A percentile compares a stretch with the other conserved stretches of the same genome.
Evolutionary conservation across 2,113 vertebrate species (phyloP).

Genomic region (Oryzias curvinotus): DNA sequence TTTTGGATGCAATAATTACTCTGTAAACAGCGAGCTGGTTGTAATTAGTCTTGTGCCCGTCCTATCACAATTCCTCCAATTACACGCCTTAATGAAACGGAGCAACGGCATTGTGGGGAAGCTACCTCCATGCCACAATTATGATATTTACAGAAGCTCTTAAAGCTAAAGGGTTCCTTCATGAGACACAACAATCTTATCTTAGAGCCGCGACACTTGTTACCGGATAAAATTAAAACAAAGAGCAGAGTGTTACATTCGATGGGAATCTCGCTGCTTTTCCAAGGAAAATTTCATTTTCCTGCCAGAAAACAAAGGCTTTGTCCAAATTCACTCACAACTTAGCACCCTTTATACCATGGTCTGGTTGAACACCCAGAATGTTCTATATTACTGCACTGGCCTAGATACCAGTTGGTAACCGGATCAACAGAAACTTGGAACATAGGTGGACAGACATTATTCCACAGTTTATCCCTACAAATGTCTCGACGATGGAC

Average conservation of each 20-base stretch:
- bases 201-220: constrained; percentile 74
- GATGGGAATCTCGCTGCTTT: constrained; percentile 72
- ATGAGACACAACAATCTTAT: constrained; percentile 78
- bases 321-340: no score
- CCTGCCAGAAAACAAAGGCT: background rate
- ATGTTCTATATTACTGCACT: no score
- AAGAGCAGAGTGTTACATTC: constrained; percentile 64
- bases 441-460: no score
- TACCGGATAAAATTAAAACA: constrained; percentile 70
- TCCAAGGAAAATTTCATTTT: background rate
- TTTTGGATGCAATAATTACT: constrained; percentile 80
- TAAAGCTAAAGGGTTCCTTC: constrained; percentile 80
- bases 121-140: constrained; percentile 79
- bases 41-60: constrained; percentile 83
- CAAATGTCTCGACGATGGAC: no score
- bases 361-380: no score
- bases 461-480: no score
- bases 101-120: constrained; percentile 75
- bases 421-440: no score
- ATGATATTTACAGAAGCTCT: constrained; percentile 82
- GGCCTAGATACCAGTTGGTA: no score
- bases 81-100: constrained; percentile 84
- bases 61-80: constrained; percentile 84
- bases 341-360: no score
- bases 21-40: constrained; percentile 75